phyloP scores from a whole-genome alignment of 2,113 vertebrate species.

The Anas platyrhynchos region DNA sequence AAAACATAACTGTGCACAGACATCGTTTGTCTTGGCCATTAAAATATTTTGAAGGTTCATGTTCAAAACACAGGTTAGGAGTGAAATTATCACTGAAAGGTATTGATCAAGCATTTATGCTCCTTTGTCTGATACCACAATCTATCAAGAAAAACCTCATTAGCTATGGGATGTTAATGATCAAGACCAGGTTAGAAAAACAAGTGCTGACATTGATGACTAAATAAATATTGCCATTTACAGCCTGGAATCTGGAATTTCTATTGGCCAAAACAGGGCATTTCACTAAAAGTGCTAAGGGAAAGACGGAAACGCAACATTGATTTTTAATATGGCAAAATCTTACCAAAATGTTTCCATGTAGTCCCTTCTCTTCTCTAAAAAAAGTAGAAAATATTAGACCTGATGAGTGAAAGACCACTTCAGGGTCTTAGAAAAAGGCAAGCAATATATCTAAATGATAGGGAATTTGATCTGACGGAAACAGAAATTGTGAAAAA shows the following conservation, averaged over 20 bases:
- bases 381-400: not conserved
- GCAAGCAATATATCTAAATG: not conserved
- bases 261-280: not conserved
- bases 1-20: conserved; percentile 68
- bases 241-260: not conserved
- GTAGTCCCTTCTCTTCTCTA: not conserved
- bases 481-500: not conserved
- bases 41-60: conserved; percentile 24
- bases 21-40: conserved; percentile 62
- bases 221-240: conserved; percentile 52
- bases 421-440: not conserved
- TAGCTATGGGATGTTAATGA: not conserved
- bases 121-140: not conserved
- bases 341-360: not conserved
- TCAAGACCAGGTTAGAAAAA: conserved; percentile 24
- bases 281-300: not conserved
- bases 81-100: conserved; percentile 29
- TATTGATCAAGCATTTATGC: conserved; percentile 27
- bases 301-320: not conserved
- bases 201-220: conserved; percentile 4
- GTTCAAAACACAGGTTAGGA: conserved; percentile 47
- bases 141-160: not conserved
- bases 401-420: not conserved
- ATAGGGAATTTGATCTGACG: not conserved
- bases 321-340: not conserved